phyloP scores from a whole-genome alignment of 2,113 vertebrate species.

The Callopanchax toddi region DNA sequence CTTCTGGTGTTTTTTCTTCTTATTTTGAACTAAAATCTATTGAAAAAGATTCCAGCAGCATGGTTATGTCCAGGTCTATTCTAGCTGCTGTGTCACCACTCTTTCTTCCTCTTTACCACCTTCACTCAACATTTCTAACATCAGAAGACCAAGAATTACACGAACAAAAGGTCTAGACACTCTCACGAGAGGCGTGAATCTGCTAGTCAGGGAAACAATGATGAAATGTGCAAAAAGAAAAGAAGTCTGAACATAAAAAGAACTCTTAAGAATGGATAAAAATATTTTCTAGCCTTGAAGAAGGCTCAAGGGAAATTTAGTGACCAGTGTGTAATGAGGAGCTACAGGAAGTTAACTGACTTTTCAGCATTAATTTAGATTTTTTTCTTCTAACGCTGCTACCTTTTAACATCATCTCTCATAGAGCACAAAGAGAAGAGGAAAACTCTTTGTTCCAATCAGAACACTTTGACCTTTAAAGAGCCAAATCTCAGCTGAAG shows the following conservation, averaged over 20 bases:
- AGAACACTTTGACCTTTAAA: background rate
- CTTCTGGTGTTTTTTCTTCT: background rate
- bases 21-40: background rate
- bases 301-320: constrained; percentile 22
- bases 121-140: background rate
- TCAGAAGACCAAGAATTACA: background rate
- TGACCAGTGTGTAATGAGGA: constrained; percentile 32
- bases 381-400: constrained; percentile 27
- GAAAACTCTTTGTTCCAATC: background rate
- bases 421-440: background rate
- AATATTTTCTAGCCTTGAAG: constrained; percentile 34
- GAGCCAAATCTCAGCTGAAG: background rate
- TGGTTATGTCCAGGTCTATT: background rate
- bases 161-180: background rate
- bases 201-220: background rate
- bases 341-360: constrained; percentile 52
- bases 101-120: background rate
- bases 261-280: background rate
- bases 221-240: background rate
- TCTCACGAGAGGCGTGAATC: background rate
- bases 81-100: background rate
- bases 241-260: background rate
- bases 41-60: background rate
- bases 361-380: constrained; percentile 43
- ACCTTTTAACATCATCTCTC: background rate